These are phyloP conservation scores for Zapus hudsonius DNA, from an alignment of 2,113 vertebrate genomes.

Conservation along the genomic window DNA sequence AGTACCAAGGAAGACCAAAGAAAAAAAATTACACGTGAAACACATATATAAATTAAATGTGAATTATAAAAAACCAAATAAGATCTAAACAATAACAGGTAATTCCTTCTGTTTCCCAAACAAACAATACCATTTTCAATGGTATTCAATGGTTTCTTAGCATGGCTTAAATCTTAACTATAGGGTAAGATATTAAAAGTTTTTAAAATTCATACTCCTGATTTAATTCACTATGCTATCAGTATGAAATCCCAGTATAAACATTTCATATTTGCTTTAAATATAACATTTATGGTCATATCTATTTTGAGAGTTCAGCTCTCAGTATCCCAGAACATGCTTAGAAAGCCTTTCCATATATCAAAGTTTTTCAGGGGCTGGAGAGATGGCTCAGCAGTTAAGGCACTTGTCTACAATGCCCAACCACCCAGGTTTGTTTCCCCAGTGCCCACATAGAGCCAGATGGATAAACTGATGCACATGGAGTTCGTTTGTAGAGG, in stretches of 20 bases:
- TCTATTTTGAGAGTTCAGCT: not conserved
- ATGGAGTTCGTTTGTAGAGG: too few species aligned
- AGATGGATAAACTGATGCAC: too few species aligned
- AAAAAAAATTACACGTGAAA: not conserved
- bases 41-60: conserved; percentile 20
- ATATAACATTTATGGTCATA: conserved; percentile 42
- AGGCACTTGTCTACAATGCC: too few species aligned
- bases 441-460: too few species aligned
- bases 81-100: not conserved
- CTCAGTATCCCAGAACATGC: conserved; percentile 23
- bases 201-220: not conserved
- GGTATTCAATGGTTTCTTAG: not conserved
- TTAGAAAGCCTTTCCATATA: conserved; percentile 20
- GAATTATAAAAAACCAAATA: not conserved
- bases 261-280: conserved; percentile 2
- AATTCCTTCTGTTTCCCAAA: conserved; percentile 17
- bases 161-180: not conserved
- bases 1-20: not conserved
- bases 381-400: too few species aligned
- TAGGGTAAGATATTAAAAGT: not conserved
- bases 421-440: too few species aligned
- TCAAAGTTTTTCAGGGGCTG: too few species aligned
- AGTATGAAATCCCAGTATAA: not conserved
- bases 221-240: not conserved
- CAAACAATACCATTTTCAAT: not conserved